Conservation (phyloP, 1,140 invertebrate genomes). For the Drosophila seguyi region DNA sequence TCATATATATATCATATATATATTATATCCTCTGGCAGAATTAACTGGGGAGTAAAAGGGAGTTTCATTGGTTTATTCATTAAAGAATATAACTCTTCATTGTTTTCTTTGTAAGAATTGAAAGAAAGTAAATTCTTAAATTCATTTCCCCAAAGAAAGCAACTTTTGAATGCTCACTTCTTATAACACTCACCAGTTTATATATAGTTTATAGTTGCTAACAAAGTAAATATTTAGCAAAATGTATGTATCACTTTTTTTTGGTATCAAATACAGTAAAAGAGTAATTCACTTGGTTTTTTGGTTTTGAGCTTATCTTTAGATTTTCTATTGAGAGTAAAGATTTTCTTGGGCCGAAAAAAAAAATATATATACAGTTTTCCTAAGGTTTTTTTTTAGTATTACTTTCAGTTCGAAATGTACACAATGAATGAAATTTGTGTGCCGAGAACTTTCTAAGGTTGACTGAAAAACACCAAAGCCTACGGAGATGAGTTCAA, state of each 20-base stretch:
- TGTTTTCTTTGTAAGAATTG: too few relatives aligned
- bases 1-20: too few relatives aligned
- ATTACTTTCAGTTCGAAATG: neutral
- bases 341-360: neutral
- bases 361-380: neutral
- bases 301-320: too few relatives aligned
- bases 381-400: neutral
- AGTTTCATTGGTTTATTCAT: too few relatives aligned
- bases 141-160: too few relatives aligned
- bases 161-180: too few relatives aligned
- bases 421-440: neutral
- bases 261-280: neutral
- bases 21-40: too few relatives aligned
- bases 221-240: neutral
- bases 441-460: too few relatives aligned
- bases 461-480: neutral
- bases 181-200: neutral
- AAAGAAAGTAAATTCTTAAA: too few relatives aligned
- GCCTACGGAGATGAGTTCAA: neutral
- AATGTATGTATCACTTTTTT: neutral
- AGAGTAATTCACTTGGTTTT: neutral
- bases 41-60: too few relatives aligned
- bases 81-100: too few relatives aligned
- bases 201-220: neutral
- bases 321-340: neutral